Evolutionary conservation across 2,113 vertebrate genomes (phyloP).

Genomic region (Chaenogobius annularis): DNA sequence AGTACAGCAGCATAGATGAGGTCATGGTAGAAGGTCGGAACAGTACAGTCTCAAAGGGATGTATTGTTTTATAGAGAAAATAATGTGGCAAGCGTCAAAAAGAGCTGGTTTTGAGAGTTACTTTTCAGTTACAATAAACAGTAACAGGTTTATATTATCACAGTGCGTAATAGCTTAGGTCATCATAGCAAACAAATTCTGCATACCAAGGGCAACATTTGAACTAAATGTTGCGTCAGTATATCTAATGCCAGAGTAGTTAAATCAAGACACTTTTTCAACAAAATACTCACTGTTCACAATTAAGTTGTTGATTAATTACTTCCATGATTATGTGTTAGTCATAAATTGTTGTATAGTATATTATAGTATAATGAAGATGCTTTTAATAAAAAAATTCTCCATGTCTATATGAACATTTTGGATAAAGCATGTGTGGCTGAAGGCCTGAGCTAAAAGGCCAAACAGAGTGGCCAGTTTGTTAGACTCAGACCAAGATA

Average conservation of each 20-base stretch:
- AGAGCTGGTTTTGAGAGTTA: neutral
- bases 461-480: slow-evolving; percentile 6
- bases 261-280: neutral
- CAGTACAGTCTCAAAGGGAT: neutral
- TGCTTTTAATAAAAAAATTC: neutral
- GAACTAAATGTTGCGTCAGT: neutral
- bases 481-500: neutral
- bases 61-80: neutral
- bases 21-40: slow-evolving; percentile 1
- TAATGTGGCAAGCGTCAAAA: neutral
- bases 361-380: too few relatives aligned
- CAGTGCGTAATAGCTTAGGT: neutral
- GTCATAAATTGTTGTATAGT: too few relatives aligned
- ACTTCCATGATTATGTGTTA: too few relatives aligned
- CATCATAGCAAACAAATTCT: neutral
- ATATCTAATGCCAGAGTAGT: neutral
- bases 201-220: too few relatives aligned
- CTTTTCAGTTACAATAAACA: neutral
- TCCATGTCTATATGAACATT: neutral
- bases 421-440: slow-evolving; percentile 8
- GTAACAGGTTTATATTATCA: neutral
- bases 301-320: too few relatives aligned
- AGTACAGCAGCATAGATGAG: slow-evolving; percentile 1
- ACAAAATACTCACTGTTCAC: neutral
- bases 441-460: slow-evolving; percentile 6